Percentiles rank a stretch among this genome's conserved stretches.
phyloP scores from a whole-genome alignment of 2,113 vertebrate genomes.

The Erpornis zantholeuca region DNA sequence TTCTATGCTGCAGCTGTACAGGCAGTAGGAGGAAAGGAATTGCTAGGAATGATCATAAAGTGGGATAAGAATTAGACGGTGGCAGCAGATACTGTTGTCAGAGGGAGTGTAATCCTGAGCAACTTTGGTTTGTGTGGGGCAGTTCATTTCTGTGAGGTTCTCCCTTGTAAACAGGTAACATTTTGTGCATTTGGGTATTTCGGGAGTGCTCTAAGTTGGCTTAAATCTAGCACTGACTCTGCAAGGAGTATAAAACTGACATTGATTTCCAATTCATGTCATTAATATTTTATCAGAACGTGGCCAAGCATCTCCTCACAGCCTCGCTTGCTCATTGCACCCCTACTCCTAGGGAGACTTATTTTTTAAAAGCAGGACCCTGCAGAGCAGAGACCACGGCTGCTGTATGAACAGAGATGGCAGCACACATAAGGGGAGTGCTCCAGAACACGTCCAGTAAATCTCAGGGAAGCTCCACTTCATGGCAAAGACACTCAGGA shows the following conservation, averaged over 20 bases:
- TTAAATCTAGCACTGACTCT: neutral
- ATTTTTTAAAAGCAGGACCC: neutral
- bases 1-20: neutral
- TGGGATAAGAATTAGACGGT: neutral
- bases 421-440: fast-evolving
- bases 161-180: neutral
- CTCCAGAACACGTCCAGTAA: fast-evolving
- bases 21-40: neutral
- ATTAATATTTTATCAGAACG: neutral
- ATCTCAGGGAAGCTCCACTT: neutral
- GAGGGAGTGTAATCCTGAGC: neutral
- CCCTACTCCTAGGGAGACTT: neutral
- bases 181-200: neutral
- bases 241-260: neutral
- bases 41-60: neutral
- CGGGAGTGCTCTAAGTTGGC: neutral
- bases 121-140: neutral
- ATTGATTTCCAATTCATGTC: neutral
- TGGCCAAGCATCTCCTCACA: neutral
- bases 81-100: neutral
- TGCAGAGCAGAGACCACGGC: neutral
- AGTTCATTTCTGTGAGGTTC: neutral
- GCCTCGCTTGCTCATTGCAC: neutral
- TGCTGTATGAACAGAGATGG: neutral
- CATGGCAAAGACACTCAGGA: neutral